phyloP scores from a whole-genome alignment of 2,113 vertebrate genomes.

The Acrocephalus kingi region DNA sequence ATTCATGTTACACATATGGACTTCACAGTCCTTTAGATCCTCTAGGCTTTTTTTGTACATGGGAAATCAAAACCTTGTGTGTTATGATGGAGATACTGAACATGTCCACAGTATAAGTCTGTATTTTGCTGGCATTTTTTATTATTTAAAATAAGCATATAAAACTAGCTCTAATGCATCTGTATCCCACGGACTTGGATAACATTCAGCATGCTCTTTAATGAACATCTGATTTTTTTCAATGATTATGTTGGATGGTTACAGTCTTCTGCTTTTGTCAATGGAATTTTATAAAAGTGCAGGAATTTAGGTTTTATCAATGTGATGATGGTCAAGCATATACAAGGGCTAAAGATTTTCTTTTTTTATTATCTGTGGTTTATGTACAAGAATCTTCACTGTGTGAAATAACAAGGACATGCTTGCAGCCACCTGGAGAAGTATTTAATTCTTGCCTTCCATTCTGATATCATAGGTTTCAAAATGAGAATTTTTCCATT shows the following conservation, averaged over 20 bases:
- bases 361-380: not conserved
- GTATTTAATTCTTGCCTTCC: constrained; percentile 1
- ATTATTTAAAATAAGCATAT: not conserved
- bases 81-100: not conserved
- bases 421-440: not conserved
- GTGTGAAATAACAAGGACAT: not conserved
- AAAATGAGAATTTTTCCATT: constrained; percentile 23
- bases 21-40: not conserved
- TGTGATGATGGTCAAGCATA: not conserved
- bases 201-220: not conserved
- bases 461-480: constrained; percentile 7
- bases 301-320: not conserved
- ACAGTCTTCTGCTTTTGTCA: not conserved
- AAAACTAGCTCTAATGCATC: not conserved
- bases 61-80: not conserved
- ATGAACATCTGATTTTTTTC: not conserved
- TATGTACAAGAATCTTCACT: not conserved
- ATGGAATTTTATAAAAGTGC: not conserved
- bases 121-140: not conserved
- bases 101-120: not conserved
- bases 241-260: not conserved
- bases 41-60: not conserved
- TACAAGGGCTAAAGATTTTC: not conserved
- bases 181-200: not conserved
- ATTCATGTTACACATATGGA: not conserved